Evolutionary conservation across 2,888 invertebrate species (phyloP).

Genomic region (Orgyia antiqua): DNA sequence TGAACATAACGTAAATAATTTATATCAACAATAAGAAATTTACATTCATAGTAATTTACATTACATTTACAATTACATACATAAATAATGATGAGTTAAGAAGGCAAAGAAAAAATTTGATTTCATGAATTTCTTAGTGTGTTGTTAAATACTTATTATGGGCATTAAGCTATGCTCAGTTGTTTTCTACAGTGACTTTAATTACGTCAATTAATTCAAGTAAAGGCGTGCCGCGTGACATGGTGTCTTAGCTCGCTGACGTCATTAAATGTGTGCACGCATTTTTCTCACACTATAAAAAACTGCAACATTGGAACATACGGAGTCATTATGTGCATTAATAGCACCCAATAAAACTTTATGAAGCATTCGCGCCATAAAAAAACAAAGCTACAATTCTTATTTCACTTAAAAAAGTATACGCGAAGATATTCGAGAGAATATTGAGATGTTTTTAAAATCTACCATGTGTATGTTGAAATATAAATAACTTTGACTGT

Average conservation of each 20-base stretch:
- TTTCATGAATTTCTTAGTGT: slow-evolving; percentile 24
- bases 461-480: slow-evolving; percentile 9
- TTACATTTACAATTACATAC: slow-evolving; percentile 1
- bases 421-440: slow-evolving; percentile 22
- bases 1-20: no score
- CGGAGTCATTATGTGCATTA: slow-evolving; percentile 42
- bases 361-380: slow-evolving; percentile 41
- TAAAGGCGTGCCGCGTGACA: slow-evolving; percentile 55
- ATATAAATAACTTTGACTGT: slow-evolving; percentile 35
- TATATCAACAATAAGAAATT: not conserved
- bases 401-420: slow-evolving; percentile 31
- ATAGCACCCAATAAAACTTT: slow-evolving; percentile 46
- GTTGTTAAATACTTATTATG: slow-evolving; percentile 52
- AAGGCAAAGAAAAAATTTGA: slow-evolving; percentile 15
- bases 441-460: slow-evolving; percentile 15
- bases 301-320: slow-evolving; percentile 44
- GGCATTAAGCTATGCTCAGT: slow-evolving; percentile 53
- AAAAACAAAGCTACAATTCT: slow-evolving; percentile 37
- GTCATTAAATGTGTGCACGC: slow-evolving; percentile 63
- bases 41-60: not conserved
- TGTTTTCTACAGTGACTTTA: slow-evolving; percentile 63
- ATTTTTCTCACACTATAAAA: slow-evolving; percentile 48
- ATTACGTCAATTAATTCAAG: slow-evolving; percentile 70
- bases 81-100: slow-evolving; percentile 8
- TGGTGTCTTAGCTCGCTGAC: slow-evolving; percentile 45